phyloP scores from a whole-genome alignment of 2,888 invertebrate species.

The Epirrhoe tristata region DNA sequence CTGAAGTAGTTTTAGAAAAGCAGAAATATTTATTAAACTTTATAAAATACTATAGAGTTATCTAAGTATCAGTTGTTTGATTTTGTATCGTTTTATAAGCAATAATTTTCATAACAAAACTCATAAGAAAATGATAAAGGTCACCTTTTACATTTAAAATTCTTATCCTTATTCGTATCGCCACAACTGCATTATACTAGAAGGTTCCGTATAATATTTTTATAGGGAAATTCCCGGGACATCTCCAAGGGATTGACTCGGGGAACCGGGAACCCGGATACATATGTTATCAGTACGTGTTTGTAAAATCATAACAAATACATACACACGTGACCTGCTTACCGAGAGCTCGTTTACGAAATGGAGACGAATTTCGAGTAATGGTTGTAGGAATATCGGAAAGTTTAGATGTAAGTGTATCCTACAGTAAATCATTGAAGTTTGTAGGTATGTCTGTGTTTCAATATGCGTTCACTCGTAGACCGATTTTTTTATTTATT shows the following conservation, averaged over 20 bases:
- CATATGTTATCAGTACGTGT: conserved; percentile 57
- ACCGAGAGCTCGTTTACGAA: conserved; percentile 33
- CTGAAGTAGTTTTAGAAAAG: neutral
- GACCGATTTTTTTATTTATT: too few species aligned
- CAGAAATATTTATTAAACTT: neutral
- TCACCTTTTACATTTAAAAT: conserved; percentile 20
- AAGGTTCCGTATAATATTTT: conserved; percentile 58
- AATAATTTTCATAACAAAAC: neutral
- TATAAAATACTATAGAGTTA: neutral
- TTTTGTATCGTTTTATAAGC: neutral
- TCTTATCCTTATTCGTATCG: conserved; percentile 23
- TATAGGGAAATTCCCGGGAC: conserved; percentile 64
- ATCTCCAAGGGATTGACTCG: conserved; percentile 64
- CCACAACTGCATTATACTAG: conserved; percentile 37
- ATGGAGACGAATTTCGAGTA: conserved; percentile 35
- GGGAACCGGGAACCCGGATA: conserved; percentile 35
- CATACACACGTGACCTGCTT: conserved; percentile 47
- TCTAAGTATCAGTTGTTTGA: too few species aligned
- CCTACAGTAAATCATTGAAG: too few species aligned
- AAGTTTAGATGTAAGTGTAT: conserved; percentile 10
- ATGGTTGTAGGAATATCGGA: conserved; percentile 26
- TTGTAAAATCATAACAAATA: conserved; percentile 58
- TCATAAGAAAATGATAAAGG: conserved; percentile 22
- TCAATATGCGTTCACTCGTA: too few species aligned
- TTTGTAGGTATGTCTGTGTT: neutral